Base-by-base conservation (phyloP, 2,888 invertebrate species). In the Volucella zonaria region DNA sequence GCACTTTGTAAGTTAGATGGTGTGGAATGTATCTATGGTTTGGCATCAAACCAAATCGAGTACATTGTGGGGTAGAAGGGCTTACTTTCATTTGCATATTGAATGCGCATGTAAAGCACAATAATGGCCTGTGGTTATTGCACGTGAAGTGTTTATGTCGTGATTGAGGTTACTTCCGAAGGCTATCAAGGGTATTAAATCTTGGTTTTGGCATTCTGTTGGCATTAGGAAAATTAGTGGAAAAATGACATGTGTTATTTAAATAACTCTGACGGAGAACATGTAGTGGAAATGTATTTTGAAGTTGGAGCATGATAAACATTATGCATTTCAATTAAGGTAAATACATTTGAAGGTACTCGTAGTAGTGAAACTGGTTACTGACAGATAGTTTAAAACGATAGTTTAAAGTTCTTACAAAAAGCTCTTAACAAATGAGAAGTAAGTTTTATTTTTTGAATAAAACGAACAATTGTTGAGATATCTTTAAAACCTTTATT, bases 161-260 rank as follows among this genome's bases (percentile, higher is more conserved):
- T 54, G n/a, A 15, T 52, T 10, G 9, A 45, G 8, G 23, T 68
- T 52, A 68, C 68, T 62, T 54, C 40, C 43, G 56, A 64, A 56
- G 40, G 62, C 70, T 61, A 64, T 66, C 62, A 51, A 54, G 70
- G 77, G 70, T 70, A 78, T 64, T 78, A 78, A 56, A 45, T 77
- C 61, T 64, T 40, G 40, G 40, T 14, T 42, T 58, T 75, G 67
- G 66, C 58, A 67, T 67, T 67, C 31, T 12, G 12, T 51, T 51
- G 10, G 11, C 43, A 66, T 51, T 14, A 51, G 18, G 31, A 76
- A 49, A 42, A 15, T 42, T 40, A 15, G 6, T 40, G 40, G 64
- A 40, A 67, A 67, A 54, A 14, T 8, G 31, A 43, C n/a, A 42
- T 52, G 45, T 54, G 11, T 43, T 56, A 68, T 56, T 68, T 14